phyloP scores from a whole-genome alignment of 2,888 invertebrate species.

The Cabera pusaria region DNA sequence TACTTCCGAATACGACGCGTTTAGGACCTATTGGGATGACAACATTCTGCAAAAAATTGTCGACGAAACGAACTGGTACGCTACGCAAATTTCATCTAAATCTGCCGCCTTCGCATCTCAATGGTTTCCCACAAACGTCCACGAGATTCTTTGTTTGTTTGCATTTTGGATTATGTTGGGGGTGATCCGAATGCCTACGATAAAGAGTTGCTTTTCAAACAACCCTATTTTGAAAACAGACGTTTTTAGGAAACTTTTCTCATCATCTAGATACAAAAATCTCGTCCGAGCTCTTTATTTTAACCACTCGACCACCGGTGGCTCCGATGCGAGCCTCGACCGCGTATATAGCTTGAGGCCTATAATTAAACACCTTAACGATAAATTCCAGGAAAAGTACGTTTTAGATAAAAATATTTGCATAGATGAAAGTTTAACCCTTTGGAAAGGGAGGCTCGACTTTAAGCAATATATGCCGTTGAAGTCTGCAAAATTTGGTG shows the following conservation, averaged over 20 bases:
- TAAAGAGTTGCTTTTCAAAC: not conserved
- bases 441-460: constrained; percentile 22
- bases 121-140: not conserved
- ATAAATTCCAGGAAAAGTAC: constrained; percentile 6
- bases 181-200: constrained; percentile 12
- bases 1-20: not conserved
- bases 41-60: too few relatives aligned
- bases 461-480: constrained; percentile 22
- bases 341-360: not conserved
- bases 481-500: constrained; percentile 26
- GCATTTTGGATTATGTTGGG: constrained; percentile 15
- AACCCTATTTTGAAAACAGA: constrained; percentile 2
- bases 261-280: not conserved
- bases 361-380: constrained; percentile 3
- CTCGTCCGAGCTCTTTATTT: not conserved
- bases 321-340: constrained; percentile 2
- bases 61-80: too few relatives aligned
- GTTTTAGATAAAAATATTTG: constrained; percentile 12
- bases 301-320: not conserved
- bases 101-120: too few relatives aligned
- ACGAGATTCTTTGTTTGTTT: not conserved
- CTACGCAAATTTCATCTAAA: too few relatives aligned
- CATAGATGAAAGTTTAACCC: constrained; percentile 28
- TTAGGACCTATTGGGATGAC: too few relatives aligned
- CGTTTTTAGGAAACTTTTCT: not conserved